phyloP scores from a whole-genome alignment of 2,888 invertebrate species.

The Platycheirus albimanus region DNA sequence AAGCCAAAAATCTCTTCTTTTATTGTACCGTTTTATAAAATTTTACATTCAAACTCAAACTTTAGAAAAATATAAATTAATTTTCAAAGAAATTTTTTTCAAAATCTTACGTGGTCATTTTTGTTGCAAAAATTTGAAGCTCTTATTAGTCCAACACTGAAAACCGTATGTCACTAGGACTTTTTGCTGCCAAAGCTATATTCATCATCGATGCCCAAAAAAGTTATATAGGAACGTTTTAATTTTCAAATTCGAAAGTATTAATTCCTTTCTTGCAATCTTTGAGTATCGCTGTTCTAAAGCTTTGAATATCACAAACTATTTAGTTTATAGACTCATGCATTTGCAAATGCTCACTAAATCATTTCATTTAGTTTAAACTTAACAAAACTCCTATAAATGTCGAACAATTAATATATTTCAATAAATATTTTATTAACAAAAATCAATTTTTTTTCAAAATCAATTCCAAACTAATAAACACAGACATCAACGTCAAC shows the following conservation, averaged over 20 bases:
- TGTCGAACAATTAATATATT: neutral
- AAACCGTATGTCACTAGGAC: too few species aligned
- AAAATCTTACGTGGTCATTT: too few species aligned
- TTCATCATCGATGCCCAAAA: too few species aligned
- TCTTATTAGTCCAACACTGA: too few species aligned
- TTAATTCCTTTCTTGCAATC: neutral
- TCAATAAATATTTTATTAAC: conserved; percentile 39
- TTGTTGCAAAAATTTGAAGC: too few species aligned
- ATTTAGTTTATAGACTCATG: conserved; percentile 50
- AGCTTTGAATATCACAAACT: conserved; percentile 48
- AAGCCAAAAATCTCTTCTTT: too few species aligned
- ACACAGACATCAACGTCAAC: conserved; percentile 81
- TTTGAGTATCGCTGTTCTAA: conserved; percentile 39
- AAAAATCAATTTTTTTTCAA: conserved; percentile 38
- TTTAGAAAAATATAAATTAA: too few species aligned
- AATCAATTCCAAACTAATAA: conserved; percentile 21
- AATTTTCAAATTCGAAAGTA: neutral
- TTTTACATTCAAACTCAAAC: too few species aligned
- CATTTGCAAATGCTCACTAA: conserved; percentile 57
- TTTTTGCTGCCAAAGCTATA: too few species aligned
- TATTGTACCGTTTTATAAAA: too few species aligned
- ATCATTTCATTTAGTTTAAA: conserved; percentile 65
- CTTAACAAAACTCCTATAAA: conserved; percentile 9
- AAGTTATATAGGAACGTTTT: too few species aligned
- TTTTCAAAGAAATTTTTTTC: too few species aligned